Conservation (phyloP, 2,113 vertebrate species). For the Empidonax traillii region DNA sequence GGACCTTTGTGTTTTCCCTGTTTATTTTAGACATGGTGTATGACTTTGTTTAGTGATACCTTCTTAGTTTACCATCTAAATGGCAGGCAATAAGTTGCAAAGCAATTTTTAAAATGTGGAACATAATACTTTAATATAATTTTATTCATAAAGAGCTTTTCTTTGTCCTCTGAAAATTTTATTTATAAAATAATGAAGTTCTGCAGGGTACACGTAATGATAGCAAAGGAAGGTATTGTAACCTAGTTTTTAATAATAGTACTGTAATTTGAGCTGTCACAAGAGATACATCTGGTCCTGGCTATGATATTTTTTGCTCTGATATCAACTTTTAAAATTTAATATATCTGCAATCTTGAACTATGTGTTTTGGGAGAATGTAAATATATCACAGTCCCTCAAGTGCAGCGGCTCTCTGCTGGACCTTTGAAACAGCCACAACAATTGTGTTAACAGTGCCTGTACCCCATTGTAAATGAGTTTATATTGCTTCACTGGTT, state of each 20-base stretch:
- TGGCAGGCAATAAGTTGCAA: neutral
- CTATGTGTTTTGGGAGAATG: neutral
- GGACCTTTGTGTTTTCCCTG: neutral
- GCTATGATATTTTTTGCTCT: neutral
- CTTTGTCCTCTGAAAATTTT: slow-evolving; percentile 4
- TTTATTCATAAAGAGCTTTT: neutral
- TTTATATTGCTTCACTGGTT: neutral
- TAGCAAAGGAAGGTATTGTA: neutral
- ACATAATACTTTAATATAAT: neutral
- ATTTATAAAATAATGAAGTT: slow-evolving; percentile 27
- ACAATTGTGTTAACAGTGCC: neutral
- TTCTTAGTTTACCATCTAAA: neutral
- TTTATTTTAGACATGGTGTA: neutral
- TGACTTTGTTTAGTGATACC: neutral
- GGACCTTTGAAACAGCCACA: neutral
- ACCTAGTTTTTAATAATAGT: slow-evolving; percentile 40
- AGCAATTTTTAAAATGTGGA: neutral
- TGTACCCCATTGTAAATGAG: neutral
- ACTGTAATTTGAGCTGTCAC: slow-evolving; percentile 25
- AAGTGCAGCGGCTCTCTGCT: neutral
- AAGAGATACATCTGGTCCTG: neutral
- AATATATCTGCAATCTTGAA: neutral
- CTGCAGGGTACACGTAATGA: neutral
- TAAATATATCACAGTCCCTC: neutral
- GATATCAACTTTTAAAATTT: neutral